Evolutionary conservation across 2,888 invertebrate genomes (phyloP), one percentile per base, ranked within the genome.

Genomic region (Scaptomyza tumidula): DNA sequence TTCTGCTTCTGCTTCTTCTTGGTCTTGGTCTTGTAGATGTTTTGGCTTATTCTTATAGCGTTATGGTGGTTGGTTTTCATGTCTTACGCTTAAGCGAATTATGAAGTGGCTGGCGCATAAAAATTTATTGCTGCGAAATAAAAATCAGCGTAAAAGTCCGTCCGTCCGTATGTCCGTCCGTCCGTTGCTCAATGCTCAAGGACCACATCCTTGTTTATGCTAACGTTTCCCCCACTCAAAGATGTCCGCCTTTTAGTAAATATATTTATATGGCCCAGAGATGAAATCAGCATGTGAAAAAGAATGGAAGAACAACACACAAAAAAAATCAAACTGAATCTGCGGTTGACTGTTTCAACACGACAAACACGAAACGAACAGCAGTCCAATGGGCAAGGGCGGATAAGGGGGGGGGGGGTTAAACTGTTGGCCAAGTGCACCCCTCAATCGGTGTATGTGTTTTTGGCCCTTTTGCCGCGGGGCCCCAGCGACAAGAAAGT

Each of bases 31-130:
- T 41, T 6, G 16, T 11, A 16, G 7, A 11, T 31, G 33, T 58
- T 43, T 35, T 4, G 7, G 16, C 16, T 10, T 11, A n/a, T 41
- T 37, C 19, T 19, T 57, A 29, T 7, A 35, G 31, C 48, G 48
- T 29, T 35, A 41, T 37, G 73, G 76, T 76, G 71, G 60, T 64
- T 58, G 78, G 63, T 35, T 70, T 41, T 46, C 70, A 69, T 73
- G 78, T 86, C 83, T 80, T 85, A 75, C 83, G 84, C 87, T 80
- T 78, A 78, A 81, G 81, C 82, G 80, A 90, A 89, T 86, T 89
- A 89, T 90, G 89, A 91, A 91, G 90, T 91, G 91, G 85, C 90
- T 90, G 85, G 80, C 85, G 80, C 87, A 90, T 90, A 91, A 90
- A 91, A 90, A 90, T 91, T 91, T 91, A 90, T 90, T 90, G 89